A percentile compares a stretch with the other conserved stretches of the same genome.
Evolutionary conservation across 92 coral and sea anemone species (phyloP).

Genomic region (Phenganax subtilis): DNA sequence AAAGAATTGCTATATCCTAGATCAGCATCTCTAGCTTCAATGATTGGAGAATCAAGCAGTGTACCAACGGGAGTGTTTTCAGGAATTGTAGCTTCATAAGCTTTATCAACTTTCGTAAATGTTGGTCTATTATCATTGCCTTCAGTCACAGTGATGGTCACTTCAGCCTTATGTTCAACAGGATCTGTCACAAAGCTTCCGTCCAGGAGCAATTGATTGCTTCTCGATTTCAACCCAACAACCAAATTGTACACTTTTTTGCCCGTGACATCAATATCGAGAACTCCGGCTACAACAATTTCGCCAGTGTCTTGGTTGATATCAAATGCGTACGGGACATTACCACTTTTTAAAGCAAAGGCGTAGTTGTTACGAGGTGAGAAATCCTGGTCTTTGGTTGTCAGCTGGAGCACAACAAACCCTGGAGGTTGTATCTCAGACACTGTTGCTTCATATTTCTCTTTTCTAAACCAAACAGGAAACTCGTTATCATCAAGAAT

Average conservation of each 20-base stretch:
- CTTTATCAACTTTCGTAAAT: background rate
- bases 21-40: slow-evolving; percentile 28
- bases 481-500: slow-evolving; percentile 61
- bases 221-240: slow-evolving; percentile 26
- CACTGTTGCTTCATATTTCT: slow-evolving; percentile 57
- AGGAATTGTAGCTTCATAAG: background rate
- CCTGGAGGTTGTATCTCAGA: slow-evolving; percentile 79
- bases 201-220: background rate
- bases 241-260: background rate
- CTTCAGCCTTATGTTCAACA: background rate
- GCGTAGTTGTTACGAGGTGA: slow-evolving; percentile 81
- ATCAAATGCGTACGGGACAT: slow-evolving; percentile 74
- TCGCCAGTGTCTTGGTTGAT: slow-evolving; percentile 73
- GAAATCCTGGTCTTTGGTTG: slow-evolving; percentile 65
- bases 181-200: background rate
- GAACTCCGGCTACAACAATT: slow-evolving; percentile 77
- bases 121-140: slow-evolving; percentile 30
- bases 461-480: slow-evolving; percentile 40
- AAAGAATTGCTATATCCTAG: slow-evolving; percentile 4
- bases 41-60: background rate
- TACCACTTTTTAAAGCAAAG: slow-evolving; percentile 59
- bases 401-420: slow-evolving; percentile 53
- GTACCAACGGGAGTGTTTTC: slow-evolving; percentile 32
- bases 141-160: background rate
- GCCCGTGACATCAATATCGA: slow-evolving; percentile 55